Evolutionary conservation across 2,888 invertebrate genomes (phyloP), one percentile per base, ranked within the genome.

Genomic region (Cabera pusaria): DNA sequence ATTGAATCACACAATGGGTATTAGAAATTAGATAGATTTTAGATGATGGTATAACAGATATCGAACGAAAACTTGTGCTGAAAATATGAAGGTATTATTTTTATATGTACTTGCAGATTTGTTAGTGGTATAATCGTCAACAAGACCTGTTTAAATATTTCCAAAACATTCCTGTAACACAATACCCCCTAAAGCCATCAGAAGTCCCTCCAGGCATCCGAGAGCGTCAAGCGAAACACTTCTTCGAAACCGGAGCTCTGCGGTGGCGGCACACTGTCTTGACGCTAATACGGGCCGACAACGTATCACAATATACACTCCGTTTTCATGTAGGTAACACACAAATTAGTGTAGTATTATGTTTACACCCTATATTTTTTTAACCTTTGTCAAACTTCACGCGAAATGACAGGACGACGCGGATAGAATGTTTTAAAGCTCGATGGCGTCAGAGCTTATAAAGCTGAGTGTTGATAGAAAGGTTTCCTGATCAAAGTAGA

Each of bases 281-380:
- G 78, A 81, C 53, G 66, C 58, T 84, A 81, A 83, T 67, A 41
- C 60, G 61, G 44, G 54, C 43, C 53, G 86, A 86, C 86, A 70
- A 46, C 59, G 57, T 79, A 85, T 85, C 86, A 88, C 77, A 86
- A 86, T 78, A 85, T 71, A 80, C 81, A 72, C 72, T 75, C 64
- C 69, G 68, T 80, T 83, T 72, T 72, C 71, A 72, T 72, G 74
- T 74, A 74, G 68, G 68, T 70, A 76, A 76, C 76, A 77, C 69
- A 80, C 69, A 72, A 85, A 84, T 84, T 86, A 81, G 73, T 78
- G 73, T 77, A 68, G 78, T 81, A 78, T 84, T 80, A 78, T 79
- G 79, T 84, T 84, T 73, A 70, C 80, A 67, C 72, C 69, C 70
- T 70, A 67, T 58, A 63, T 67, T 78, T 64, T 65, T 73, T 76